Evolutionary conservation across 2,797 vertebrate genomes (phyloP), one percentile per base, ranked within the genome.

Genomic region (Gallinago solitaria): DNA sequence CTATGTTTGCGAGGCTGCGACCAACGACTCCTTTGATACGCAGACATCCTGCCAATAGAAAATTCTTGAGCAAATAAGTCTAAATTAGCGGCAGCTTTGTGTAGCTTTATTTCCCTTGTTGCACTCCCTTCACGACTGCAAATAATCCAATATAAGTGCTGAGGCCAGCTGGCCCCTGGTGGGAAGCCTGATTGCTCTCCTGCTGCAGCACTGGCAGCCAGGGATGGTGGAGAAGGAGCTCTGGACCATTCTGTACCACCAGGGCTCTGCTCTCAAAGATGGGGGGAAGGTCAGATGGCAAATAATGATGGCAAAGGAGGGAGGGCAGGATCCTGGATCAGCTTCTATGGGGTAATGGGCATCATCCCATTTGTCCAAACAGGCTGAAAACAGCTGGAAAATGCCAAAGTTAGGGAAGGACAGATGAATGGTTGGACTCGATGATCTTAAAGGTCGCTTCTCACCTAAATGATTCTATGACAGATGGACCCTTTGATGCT

Each of bases 91-190:
- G 77, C 33, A 51, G 83, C 57, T 92, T 90, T 76, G 74, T 75
- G 83, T 24, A 48, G 77, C 51, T 87, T 83, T 37, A 30, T 89
- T 93, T 77, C 76, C 60, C 30, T 54, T 5, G 0, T 19, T 48
- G 56, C 28, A 6, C 32, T 95, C 85, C 64, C 39, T 63, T 63
- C 64, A 17, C 0, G 1, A 6, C 23, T 54, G 89, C 70, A 82
- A 93, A 90, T 92, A 87, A 93, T 27, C 77, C 83, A 53, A 9
- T 20, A 1, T 8, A 21, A 91, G 60, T 17, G 93, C 56, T 5
- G 88, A 61, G 65, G 76, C 51, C 1, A 10, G 27, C 11, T 0
- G 1, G 67, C 19, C 33, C 56, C n/a, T 0, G 0, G n/a, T 3
- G 92, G 64, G 92, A 77, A 80, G 43, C 3, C 37, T 75, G 83